phyloP scores from a whole-genome alignment of 2,888 invertebrate genomes.

The Leucophenga maculata region DNA sequence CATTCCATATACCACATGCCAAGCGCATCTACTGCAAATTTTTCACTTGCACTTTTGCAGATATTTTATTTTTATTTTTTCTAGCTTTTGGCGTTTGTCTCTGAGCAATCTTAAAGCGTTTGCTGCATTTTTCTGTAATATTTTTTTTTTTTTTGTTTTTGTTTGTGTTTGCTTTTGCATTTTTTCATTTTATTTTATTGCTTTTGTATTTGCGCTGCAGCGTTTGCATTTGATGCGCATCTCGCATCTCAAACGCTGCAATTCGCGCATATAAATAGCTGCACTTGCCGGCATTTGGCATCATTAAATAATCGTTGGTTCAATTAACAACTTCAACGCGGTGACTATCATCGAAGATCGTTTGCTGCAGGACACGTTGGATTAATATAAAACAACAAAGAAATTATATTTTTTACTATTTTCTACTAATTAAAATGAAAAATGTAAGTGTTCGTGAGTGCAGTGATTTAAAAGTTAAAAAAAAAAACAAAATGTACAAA shows the following conservation, averaged over 20 bases:
- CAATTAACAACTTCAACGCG: slow-evolving; percentile 65
- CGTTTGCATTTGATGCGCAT: slow-evolving; percentile 50
- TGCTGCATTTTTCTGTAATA: slow-evolving; percentile 45
- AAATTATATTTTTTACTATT: slow-evolving; percentile 40
- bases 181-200: slow-evolving; percentile 35
- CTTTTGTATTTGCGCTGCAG: slow-evolving; percentile 58
- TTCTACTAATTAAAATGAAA: slow-evolving; percentile 53
- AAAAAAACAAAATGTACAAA: slow-evolving; percentile 23
- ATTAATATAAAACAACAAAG: neutral
- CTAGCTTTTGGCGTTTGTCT: slow-evolving; percentile 44
- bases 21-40: slow-evolving; percentile 8
- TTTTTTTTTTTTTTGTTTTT: slow-evolving; percentile 25
- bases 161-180: neutral
- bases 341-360: slow-evolving; percentile 43
- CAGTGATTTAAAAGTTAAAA: neutral
- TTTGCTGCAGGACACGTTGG: slow-evolving; percentile 26
- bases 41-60: slow-evolving; percentile 40
- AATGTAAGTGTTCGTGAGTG: slow-evolving; percentile 57
- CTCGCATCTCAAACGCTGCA: neutral
- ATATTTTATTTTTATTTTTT: slow-evolving; percentile 37
- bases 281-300: slow-evolving; percentile 70
- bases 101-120: slow-evolving; percentile 29
- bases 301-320: slow-evolving; percentile 71
- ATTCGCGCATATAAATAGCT: slow-evolving; percentile 68
- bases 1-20: neutral